Base-by-base conservation (phyloP, 2,113 vertebrate species). In the Coturnix japonica region DNA sequence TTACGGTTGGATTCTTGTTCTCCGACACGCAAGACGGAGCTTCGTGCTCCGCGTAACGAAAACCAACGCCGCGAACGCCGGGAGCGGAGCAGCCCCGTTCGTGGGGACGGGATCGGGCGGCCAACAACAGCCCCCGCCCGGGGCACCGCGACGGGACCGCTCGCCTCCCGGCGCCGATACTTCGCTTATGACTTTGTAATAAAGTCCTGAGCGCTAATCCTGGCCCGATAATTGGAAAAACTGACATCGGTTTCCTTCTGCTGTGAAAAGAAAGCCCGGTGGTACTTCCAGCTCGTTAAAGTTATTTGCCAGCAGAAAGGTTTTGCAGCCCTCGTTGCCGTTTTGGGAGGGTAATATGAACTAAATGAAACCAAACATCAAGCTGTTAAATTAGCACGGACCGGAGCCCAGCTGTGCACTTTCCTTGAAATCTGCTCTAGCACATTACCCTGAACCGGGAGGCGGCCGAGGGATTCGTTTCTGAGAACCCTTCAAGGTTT, bases 401-500 rank as follows among this genome's bases (percentile, higher is more conserved):
- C 92, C 61, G 91, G 92, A 95, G 93, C 95, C 61, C 87, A 79
- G 93, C 75, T 43, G 93, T 8, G 6, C 72, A 33, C 81, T 94
- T 95, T 96, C 94, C 95, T 75, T 91, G 91, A 94, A 96, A 64
- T 77, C 70, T 84, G 85, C 78, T 79, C 87, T 86, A 85, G 84
- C 80, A 37, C 78, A 70, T 94, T 94, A 66, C 94, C 43, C 44
- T 88, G 94, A 82, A 80, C 59, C 1, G 2, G 73, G 56, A 93
- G 65, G 82, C 26, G 44, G 91, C 93, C 28, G 64, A 87, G 88
- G 91, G 94, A 71, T 92, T 91, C 6, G 28, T 96, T 97, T 97
- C 96, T 97, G 95, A 97, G 96, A 97, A 96, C 44, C 74, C 87
- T 46, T 92, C 41, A 94, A 73, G 87, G 95, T 91, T 96, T 95